These are phyloP conservation scores for Propithecus coquereli DNA, from an alignment of 2,113 vertebrate genomes.

Conservation along the genomic window DNA sequence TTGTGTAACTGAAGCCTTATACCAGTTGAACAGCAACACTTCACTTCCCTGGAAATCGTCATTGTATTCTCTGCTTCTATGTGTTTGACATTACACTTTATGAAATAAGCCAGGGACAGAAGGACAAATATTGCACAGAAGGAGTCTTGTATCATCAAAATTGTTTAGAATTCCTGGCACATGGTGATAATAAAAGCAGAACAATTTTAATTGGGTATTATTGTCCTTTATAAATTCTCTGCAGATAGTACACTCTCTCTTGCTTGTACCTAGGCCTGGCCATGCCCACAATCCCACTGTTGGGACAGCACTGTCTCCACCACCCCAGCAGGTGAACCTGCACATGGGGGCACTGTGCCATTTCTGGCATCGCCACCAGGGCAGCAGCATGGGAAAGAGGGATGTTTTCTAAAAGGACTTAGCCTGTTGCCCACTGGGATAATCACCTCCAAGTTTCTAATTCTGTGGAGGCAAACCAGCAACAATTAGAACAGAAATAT, in stretches of 20 bases:
- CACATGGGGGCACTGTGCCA: too few species aligned
- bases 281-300: fast-evolving
- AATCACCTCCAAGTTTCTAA: neutral
- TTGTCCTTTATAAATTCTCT: neutral
- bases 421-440: too few species aligned
- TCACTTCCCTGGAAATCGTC: neutral
- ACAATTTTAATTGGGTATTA: neutral
- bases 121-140: neutral
- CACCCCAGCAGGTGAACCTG: neutral
- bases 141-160: neutral
- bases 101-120: neutral
- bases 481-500: neutral
- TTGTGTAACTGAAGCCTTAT: neutral
- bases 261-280: neutral
- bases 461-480: neutral
- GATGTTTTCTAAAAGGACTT: neutral
- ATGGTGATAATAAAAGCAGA: neutral
- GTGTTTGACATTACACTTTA: neutral
- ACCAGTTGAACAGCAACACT: neutral
- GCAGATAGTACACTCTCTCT: too few species aligned
- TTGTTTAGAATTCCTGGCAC: neutral
- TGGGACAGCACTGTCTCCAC: neutral
- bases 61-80: neutral
- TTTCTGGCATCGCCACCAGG: neutral
- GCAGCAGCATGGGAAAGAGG: neutral